Evolutionary conservation across 2,888 invertebrate genomes (phyloP).

Genomic region (Diaphora mendica): DNA sequence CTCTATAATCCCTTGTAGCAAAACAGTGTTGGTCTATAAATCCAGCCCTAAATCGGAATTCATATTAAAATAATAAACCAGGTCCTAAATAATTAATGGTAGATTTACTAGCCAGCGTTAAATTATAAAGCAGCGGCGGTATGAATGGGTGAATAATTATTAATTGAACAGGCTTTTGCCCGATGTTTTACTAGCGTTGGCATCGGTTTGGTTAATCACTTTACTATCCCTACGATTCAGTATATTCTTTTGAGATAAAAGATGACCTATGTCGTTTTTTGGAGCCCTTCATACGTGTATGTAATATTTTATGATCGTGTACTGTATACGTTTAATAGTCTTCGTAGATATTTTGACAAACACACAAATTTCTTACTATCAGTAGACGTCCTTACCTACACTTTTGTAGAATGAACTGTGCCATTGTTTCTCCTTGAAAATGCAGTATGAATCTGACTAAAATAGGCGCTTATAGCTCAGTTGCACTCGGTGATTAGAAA

Average conservation of each 20-base stretch:
- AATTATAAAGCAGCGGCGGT: background rate
- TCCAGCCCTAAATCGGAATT: background rate
- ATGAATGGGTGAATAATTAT: background rate
- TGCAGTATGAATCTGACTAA: background rate
- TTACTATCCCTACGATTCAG: too few relatives aligned
- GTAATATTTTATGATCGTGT: too few relatives aligned
- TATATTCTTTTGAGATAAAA: background rate
- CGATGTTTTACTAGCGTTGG: background rate
- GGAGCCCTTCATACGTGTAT: too few relatives aligned
- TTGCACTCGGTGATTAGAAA: too few relatives aligned
- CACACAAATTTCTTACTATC: too few relatives aligned
- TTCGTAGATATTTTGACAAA: too few relatives aligned
- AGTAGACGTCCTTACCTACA: too few relatives aligned
- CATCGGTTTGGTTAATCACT: background rate
- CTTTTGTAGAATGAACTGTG: too few relatives aligned
- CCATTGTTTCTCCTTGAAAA: too few relatives aligned
- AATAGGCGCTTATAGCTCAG: too few relatives aligned
- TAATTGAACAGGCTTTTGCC: background rate
- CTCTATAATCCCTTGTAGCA: background rate
- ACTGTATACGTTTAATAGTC: too few relatives aligned
- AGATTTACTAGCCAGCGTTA: background rate
- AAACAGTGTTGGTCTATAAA: background rate
- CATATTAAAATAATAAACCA: background rate
- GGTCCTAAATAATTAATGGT: background rate
- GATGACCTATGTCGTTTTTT: too few relatives aligned